These are phyloP conservation scores for Hypena proboscidalis DNA, from an alignment of 2,888 invertebrate genomes.

Conservation along the genomic window DNA sequence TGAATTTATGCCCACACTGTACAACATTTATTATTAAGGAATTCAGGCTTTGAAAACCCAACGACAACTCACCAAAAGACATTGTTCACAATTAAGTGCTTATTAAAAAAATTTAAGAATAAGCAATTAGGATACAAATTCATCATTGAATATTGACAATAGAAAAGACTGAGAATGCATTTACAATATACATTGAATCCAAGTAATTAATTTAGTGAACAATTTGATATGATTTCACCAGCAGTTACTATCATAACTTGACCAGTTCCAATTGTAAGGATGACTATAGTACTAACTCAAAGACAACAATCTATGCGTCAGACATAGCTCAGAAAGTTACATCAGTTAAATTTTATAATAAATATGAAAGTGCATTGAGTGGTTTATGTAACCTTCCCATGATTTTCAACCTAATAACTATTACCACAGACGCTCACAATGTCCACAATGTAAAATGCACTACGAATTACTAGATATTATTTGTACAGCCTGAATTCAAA, in stretches of 20 bases:
- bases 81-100: constrained; percentile 41
- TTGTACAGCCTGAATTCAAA: constrained; percentile 83
- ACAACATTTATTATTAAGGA: too few species aligned
- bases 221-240: constrained; percentile 62
- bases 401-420: constrained; percentile 70
- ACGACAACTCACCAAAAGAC: constrained; percentile 46
- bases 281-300: constrained; percentile 35
- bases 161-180: constrained; percentile 42
- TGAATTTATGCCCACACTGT: too few species aligned
- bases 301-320: constrained; percentile 35
- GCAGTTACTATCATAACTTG: constrained; percentile 34
- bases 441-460: constrained; percentile 81
- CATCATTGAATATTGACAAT: constrained; percentile 30
- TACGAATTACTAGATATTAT: constrained; percentile 79
- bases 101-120: constrained; percentile 25
- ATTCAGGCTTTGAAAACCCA: too few species aligned
- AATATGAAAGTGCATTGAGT: constrained; percentile 56
- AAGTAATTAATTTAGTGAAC: constrained; percentile 49
- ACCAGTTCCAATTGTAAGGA: constrained; percentile 36
- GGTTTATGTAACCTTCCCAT: constrained; percentile 64
- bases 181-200: constrained; percentile 45
- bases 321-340: constrained; percentile 37
- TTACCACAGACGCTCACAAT: constrained; percentile 75
- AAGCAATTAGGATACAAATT: constrained; percentile 35
- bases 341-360: constrained; percentile 44